Conservation (phyloP, 1,140 invertebrate species). For the Drosophila erecta region DNA sequence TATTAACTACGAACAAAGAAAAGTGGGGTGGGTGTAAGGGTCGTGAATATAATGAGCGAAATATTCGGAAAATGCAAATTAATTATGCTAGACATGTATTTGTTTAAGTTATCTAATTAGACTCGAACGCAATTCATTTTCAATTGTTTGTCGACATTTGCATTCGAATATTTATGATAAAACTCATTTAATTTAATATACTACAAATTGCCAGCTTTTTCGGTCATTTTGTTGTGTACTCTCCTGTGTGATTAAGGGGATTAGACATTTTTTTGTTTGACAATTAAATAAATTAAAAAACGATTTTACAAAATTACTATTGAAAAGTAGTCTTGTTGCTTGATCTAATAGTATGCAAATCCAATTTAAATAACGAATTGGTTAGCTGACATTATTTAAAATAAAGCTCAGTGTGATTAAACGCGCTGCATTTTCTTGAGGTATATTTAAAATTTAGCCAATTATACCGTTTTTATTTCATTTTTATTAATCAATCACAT, state of each 20-base stretch:
- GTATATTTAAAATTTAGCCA: too few relatives aligned
- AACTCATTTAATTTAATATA: constrained; percentile 54
- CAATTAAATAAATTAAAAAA: constrained; percentile 19
- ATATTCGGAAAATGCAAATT: constrained; percentile 64
- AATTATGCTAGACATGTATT: constrained; percentile 63
- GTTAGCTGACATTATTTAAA: too few relatives aligned
- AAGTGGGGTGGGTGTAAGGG: background rate
- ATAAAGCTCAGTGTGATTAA: too few relatives aligned
- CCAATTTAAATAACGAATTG: too few relatives aligned
- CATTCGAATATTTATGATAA: constrained; percentile 29
- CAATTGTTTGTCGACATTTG: constrained; percentile 33
- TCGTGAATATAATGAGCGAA: constrained; percentile 14
- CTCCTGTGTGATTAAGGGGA: constrained; percentile 5
- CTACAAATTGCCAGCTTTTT: constrained; percentile 16
- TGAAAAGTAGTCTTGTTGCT: background rate
- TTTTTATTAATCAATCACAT: too few relatives aligned
- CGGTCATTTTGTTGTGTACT: background rate
- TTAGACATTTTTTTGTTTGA: constrained; percentile 1
- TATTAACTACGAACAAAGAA: constrained; percentile 38
- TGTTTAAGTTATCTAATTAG: constrained; percentile 72
- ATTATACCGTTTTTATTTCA: too few relatives aligned
- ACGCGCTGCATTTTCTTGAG: too few relatives aligned
- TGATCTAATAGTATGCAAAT: too few relatives aligned
- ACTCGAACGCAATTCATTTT: constrained; percentile 44
- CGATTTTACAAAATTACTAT: background rate